phyloP scores from a whole-genome alignment of 1,140 invertebrate genomes.

The Drosophila bocki region DNA sequence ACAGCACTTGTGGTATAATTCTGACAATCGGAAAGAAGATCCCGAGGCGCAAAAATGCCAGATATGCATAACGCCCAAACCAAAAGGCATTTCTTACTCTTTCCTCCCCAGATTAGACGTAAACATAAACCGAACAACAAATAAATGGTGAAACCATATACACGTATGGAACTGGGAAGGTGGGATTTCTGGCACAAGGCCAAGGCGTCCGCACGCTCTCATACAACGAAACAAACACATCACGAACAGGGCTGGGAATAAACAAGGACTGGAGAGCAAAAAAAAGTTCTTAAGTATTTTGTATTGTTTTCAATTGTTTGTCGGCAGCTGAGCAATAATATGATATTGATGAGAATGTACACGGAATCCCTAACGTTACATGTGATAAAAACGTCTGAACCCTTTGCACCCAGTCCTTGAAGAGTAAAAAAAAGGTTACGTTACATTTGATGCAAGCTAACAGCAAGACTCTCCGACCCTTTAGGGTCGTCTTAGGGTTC shows the following conservation, averaged over 20 bases:
- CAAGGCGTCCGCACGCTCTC: slow-evolving; percentile 42
- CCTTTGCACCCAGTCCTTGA: background rate
- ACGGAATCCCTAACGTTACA: slow-evolving; percentile 26
- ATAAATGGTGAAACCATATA: slow-evolving; percentile 61
- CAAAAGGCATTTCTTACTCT: slow-evolving; percentile 52
- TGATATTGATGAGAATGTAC: slow-evolving; percentile 76
- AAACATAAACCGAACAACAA: slow-evolving; percentile 65
- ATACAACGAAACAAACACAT: slow-evolving; percentile 51
- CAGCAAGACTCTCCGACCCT: background rate
- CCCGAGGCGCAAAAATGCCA: slow-evolving; percentile 53
- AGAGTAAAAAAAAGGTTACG: background rate
- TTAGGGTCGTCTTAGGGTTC: too few species aligned
- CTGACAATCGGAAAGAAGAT: slow-evolving; percentile 45
- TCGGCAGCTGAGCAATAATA: slow-evolving; percentile 78
- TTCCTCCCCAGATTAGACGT: slow-evolving; percentile 31
- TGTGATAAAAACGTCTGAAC: background rate
- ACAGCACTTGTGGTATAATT: slow-evolving; percentile 73
- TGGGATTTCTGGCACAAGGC: slow-evolving; percentile 76
- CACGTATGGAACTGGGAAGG: slow-evolving; percentile 44
- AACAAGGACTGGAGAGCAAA: slow-evolving; percentile 44
- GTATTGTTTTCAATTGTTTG: slow-evolving; percentile 82
- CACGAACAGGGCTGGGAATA: slow-evolving; percentile 48
- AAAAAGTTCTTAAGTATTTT: slow-evolving; percentile 77
- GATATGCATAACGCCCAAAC: slow-evolving; percentile 72
- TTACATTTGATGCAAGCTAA: background rate